phyloP scores from a whole-genome alignment of 2,797 vertebrate species.

The Falco cherrug region DNA sequence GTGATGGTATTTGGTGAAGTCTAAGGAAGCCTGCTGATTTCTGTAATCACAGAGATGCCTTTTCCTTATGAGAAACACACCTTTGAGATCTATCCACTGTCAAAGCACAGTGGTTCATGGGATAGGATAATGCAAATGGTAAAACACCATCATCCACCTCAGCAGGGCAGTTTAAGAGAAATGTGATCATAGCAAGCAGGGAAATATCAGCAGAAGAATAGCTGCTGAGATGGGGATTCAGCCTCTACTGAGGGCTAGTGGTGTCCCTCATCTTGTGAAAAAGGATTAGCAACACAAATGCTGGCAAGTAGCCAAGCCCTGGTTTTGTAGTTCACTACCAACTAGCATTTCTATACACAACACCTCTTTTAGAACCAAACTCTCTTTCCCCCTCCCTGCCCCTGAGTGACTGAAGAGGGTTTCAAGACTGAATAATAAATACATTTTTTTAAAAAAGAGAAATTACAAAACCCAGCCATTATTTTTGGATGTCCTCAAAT shows the following conservation, averaged over 20 bases:
- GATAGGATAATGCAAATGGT: background rate
- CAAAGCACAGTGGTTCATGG: background rate
- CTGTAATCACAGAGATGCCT: background rate
- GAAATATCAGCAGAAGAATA: slow-evolving; percentile 2
- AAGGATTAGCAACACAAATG: background rate
- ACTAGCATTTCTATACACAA: background rate
- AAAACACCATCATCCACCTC: background rate
- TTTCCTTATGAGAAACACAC: background rate
- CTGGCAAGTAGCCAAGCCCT: background rate
- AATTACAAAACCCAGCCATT: background rate
- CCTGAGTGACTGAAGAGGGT: background rate
- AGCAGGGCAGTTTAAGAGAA: background rate
- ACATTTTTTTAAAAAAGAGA: background rate
- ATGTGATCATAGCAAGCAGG: background rate
- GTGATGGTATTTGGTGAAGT: background rate
- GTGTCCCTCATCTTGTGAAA: background rate
- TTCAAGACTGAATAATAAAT: background rate
- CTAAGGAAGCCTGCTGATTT: background rate
- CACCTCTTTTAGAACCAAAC: background rate
- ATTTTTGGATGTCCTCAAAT: background rate
- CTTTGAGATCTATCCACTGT: background rate
- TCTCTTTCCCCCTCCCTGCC: fast-evolving
- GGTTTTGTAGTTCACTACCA: slow-evolving; percentile 16
- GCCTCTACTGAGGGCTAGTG: background rate
- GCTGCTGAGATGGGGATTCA: background rate